Evolutionary conservation across 2,113 vertebrate genomes (phyloP), one percentile per base, ranked within the genome.

Genomic region (Lophochroa leadbeateri): DNA sequence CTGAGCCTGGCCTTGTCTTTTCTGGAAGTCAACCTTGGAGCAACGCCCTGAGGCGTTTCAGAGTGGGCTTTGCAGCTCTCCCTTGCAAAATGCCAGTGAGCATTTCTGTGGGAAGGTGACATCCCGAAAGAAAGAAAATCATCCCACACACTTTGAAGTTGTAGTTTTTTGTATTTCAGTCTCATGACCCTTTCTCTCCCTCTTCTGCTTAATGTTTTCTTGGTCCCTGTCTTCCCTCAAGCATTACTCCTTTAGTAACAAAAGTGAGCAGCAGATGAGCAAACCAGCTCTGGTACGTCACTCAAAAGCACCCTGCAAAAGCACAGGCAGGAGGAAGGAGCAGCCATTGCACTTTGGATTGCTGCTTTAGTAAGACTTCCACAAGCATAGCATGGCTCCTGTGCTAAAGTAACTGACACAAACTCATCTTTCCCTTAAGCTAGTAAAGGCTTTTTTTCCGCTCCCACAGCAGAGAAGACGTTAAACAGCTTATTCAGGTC

Each of bases 21-120:
- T 82, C 69, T 94, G 86, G 76, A 92, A 96, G 85, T 60, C 60
- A 91, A 19, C 17, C 80, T 78, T 50, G 1, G 70, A 86, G 86
- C 61, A 68, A 33, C 39, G 49, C 68, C 81, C 61, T 64, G 49
- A 86, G 65, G 57, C 23, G 1, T 60, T 80, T 63, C 68, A 65
- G 18, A 68, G 18, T 0, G 6, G 79, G 43, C 37, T 87, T 78
- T 88, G 88, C 50, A 71, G 43, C 17, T 72, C 41, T 47, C 43
- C 28, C 49, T 74, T 74, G 71, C 13, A 80, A 82, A 90, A 86
- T 46, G 41, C 60, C 85, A 86, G 25, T 27, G 63, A 84, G n/a
- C 87, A 63, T 80, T 86, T 86, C 53, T 55, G 58, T 63, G 44
- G 63, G 60, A 82, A 82, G 64, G 37, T 84, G 46, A 86, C 28